Base-by-base conservation (phyloP, 2,797 vertebrate genomes). In the Fistularia commersonii region DNA sequence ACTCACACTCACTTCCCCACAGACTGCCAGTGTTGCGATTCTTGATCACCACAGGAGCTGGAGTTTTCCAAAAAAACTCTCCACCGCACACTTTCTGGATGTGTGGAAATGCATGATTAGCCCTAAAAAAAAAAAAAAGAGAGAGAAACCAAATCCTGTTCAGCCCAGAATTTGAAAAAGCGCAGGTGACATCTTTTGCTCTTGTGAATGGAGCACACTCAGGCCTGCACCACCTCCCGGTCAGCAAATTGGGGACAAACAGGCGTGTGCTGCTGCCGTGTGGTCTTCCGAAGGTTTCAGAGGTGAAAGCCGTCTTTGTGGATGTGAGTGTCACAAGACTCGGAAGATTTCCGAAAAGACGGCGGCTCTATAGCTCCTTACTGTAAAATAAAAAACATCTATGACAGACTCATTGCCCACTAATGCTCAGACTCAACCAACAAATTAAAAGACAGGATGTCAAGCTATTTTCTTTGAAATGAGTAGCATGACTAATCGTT, bases 151-250 rank as follows among this genome's bases (percentile, higher is more conserved):
- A 59, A 70, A 61, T 43, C 45, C 57, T 64, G 53, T 11, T 8
- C 62, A 72, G 61, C 60, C 56, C 11, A 73, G 57, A 39, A 12
- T 51, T 48, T 79, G 61, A 66, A 77, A 68, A 51, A 58, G 69
- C 52, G 60, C 63, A 74, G 80, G 86, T 86, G 87, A 85, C 86
- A 88, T 87, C 84, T 63, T 72, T 84, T 86, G 84, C 83, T 63
- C 64, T 3, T 1, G 32, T 15, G 13, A 51, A 34, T 50, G 68
- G 75, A 86, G 81, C 84, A 79, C 84, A 81, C 81, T 83, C 49
- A 37, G 55, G 42, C 37, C 45, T 54, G 46, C 14, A 62, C 69
- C 51, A 23, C 67, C 57, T 61, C 12, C n/a, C 39, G 66, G 65
- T 54, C 45, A 56, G 36, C 41, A 32, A 41, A 60, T 61, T 35